Percentiles rank a stretch among this genome's conserved stretches.
These are phyloP conservation scores for Petrocephalus schoutedeni DNA, from an alignment of 2,797 vertebrate genomes.

Conservation along the genomic window DNA sequence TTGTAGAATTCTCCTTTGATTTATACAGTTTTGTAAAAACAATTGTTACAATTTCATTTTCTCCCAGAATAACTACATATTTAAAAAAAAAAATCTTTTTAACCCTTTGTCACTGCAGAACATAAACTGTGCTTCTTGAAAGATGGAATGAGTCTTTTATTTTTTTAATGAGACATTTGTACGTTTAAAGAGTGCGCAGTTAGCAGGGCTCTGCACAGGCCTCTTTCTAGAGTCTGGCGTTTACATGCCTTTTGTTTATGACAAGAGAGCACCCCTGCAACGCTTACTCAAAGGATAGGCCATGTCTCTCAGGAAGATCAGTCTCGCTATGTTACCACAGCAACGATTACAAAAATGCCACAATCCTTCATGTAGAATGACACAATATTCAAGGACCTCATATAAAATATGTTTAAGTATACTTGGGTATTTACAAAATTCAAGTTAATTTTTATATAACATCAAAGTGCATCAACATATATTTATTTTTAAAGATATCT, in stretches of 20 bases:
- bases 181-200: not conserved
- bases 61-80: not conserved
- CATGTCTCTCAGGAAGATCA: not conserved
- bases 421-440: slow-evolving; percentile 55
- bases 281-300: not conserved
- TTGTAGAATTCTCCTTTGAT: not conserved
- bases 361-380: slow-evolving; percentile 20
- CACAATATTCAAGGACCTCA: not conserved
- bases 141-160: not conserved
- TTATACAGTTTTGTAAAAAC: not conserved
- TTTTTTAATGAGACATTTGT: not conserved
- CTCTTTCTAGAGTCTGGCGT: not conserved
- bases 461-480: slow-evolving; percentile 55
- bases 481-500: slow-evolving; percentile 21
- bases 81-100: not conserved
- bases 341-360: slow-evolving; percentile 29
- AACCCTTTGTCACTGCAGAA: not conserved
- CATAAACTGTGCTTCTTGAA: not conserved
- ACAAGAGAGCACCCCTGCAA: not conserved
- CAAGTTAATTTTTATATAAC: slow-evolving; percentile 51
- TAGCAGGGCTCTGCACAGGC: not conserved
- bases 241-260: not conserved
- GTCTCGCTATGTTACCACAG: not conserved
- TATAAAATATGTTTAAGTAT: not conserved
- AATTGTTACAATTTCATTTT: not conserved